These are phyloP conservation scores for Zosterops pallidus DNA, from an alignment of 2,113 vertebrate species.

Conservation along the genomic window DNA sequence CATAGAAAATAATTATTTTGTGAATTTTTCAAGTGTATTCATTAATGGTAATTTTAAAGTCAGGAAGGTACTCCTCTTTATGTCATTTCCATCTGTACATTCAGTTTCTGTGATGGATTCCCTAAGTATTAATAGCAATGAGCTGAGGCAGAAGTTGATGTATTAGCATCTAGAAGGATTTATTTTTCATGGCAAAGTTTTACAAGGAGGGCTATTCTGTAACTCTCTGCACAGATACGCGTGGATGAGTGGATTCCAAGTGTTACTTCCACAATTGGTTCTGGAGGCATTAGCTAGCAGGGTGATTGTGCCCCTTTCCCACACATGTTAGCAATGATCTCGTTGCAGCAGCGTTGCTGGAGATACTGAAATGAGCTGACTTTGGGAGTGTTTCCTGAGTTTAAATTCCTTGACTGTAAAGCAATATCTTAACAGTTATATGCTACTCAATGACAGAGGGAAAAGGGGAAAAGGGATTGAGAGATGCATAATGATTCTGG, in stretches of 20 bases:
- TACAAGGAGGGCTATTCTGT: neutral
- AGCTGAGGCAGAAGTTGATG: neutral
- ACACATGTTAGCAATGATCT: constrained; percentile 49
- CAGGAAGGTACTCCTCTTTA: neutral
- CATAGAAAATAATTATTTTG: neutral
- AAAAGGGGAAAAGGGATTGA: neutral
- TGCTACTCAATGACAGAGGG: neutral
- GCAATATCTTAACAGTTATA: constrained; percentile 37
- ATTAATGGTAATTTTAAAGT: neutral
- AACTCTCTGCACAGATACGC: neutral
- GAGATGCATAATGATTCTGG: neutral
- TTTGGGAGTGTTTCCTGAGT: constrained; percentile 36
- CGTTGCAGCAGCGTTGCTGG: constrained; percentile 42
- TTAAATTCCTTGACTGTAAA: constrained; percentile 60
- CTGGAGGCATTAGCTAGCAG: constrained; percentile 48
- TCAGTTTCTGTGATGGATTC: neutral
- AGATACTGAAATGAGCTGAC: constrained; percentile 43
- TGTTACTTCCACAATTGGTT: constrained; percentile 55
- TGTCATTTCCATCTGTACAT: neutral
- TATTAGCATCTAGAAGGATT: neutral
- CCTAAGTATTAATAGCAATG: neutral
- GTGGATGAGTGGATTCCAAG: constrained; percentile 29
- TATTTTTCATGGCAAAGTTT: neutral
- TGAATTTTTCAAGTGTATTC: neutral
- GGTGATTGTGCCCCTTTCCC: constrained; percentile 33